Conservation (phyloP, 2,113 vertebrate genomes). For the Phalacrocorax aristotelis region DNA sequence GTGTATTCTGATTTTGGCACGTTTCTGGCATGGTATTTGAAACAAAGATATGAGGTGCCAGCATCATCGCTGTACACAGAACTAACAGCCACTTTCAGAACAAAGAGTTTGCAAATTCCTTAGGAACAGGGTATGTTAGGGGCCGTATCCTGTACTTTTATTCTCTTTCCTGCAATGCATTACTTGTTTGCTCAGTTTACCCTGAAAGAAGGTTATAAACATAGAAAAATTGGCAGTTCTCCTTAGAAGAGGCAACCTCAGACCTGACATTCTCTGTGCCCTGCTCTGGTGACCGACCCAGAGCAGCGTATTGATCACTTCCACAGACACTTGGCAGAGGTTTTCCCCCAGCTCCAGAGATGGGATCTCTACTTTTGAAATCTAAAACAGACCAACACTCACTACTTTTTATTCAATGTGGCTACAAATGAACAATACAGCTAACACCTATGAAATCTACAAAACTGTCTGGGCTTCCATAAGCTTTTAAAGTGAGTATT, state of each 20-base stretch:
- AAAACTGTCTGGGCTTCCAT: neutral
- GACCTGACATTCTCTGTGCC: neutral
- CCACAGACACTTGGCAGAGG: neutral
- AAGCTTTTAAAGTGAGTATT: neutral
- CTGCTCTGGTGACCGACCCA: neutral
- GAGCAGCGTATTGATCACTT: fast-evolving
- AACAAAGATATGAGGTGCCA: neutral
- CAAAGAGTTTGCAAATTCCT: neutral
- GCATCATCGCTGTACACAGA: neutral
- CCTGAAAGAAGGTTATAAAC: neutral
- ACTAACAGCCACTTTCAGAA: neutral
- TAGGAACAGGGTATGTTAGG: neutral
- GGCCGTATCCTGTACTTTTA: neutral
- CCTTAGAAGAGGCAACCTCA: neutral
- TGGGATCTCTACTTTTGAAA: neutral
- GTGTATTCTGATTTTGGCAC: fast-evolving
- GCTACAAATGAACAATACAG: neutral
- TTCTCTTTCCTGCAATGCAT: neutral
- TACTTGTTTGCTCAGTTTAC: neutral
- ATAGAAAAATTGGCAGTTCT: neutral
- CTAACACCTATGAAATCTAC: neutral
- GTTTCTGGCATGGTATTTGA: neutral
- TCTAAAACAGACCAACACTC: neutral
- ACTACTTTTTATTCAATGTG: neutral
- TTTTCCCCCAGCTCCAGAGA: neutral